These are phyloP conservation scores for Lacerta bilineata DNA, from an alignment of 2,797 vertebrate species.

Conservation along the genomic window DNA sequence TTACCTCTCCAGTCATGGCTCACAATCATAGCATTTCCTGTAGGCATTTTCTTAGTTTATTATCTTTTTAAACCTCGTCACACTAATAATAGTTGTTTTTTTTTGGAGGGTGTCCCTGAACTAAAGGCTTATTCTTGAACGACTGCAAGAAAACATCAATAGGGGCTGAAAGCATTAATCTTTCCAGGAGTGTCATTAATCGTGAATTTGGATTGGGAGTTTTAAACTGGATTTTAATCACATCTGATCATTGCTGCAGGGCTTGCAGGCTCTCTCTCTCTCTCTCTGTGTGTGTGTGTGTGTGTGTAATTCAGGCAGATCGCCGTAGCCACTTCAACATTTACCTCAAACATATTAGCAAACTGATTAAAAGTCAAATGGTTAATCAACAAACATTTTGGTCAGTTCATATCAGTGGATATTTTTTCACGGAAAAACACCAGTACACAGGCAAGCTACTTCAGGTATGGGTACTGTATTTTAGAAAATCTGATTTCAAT, in stretches of 20 bases:
- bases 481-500: constrained; percentile 5
- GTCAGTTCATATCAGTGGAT: not conserved
- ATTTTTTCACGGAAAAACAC: not conserved
- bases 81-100: constrained; percentile 3
- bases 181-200: constrained; percentile 23
- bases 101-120: not conserved
- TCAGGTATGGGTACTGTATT: not conserved
- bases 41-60: constrained; percentile 18
- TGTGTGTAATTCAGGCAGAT: not conserved
- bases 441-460: not conserved
- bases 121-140: constrained; percentile 1
- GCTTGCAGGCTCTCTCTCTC: not conserved
- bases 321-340: not conserved
- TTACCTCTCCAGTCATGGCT: not conserved
- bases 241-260: constrained; percentile 13
- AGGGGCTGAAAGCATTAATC: constrained; percentile 17
- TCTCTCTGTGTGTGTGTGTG: too few species aligned
- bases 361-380: constrained; percentile 4
- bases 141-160: not conserved
- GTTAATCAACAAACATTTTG: not conserved
- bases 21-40: not conserved
- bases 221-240: constrained; percentile 26
- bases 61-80: not conserved
- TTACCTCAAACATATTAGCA: not conserved
- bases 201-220: not conserved